Evolutionary conservation across 2,888 invertebrate species (phyloP).

Genomic region (Sphaerophoria rueppellii): DNA sequence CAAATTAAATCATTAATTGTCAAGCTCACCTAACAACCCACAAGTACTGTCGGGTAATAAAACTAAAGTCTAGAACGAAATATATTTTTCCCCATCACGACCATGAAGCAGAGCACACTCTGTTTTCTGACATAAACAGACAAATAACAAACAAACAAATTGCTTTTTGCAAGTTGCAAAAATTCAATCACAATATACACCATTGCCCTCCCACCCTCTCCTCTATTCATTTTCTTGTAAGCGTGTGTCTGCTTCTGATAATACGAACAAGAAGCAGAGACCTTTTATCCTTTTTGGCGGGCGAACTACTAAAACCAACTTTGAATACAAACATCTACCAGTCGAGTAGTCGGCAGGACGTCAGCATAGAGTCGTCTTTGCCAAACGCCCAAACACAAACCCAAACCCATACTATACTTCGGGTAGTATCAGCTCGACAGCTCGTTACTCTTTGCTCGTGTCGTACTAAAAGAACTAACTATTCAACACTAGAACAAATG

Average conservation of each 20-base stretch:
- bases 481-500: constrained; percentile 34
- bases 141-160: constrained; percentile 53
- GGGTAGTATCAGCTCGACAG: neutral
- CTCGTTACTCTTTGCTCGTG: neutral
- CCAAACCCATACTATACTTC: too few relatives aligned
- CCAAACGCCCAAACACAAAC: too few relatives aligned
- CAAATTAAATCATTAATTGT: too few relatives aligned
- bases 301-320: constrained; percentile 39
- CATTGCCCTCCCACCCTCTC: constrained; percentile 22
- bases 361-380: too few relatives aligned
- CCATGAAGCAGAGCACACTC: too few relatives aligned
- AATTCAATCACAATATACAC: constrained; percentile 65
- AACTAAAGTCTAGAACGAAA: too few relatives aligned
- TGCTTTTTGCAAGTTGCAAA: constrained; percentile 69
- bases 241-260: neutral
- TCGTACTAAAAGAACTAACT: constrained; percentile 15
- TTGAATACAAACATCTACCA: constrained; percentile 44
- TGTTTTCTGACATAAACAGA: neutral
- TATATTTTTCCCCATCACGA: too few relatives aligned
- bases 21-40: too few relatives aligned
- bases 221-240: neutral
- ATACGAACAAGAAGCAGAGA: neutral
- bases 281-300: neutral
- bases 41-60: too few relatives aligned
- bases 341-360: too few relatives aligned